These are phyloP conservation scores for Lycopodina hypogea DNA, from an alignment of 37 sponge, comb jelly and placozoan species.

Conservation along the genomic window DNA sequence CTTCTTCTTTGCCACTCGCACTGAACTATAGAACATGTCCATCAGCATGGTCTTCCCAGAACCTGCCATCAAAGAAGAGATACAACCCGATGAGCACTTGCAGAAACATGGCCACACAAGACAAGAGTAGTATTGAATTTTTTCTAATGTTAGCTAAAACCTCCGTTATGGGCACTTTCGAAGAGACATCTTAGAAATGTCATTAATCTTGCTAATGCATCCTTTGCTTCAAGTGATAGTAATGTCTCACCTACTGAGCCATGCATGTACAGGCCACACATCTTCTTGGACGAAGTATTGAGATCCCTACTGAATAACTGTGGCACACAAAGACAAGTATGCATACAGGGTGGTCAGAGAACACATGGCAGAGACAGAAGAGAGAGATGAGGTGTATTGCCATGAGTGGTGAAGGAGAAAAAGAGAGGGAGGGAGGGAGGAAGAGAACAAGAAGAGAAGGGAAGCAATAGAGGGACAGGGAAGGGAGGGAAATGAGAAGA, in stretches of 20 bases:
- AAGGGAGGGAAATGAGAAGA: too few relatives aligned
- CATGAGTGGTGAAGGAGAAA: not conserved
- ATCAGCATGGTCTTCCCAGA: conserved; percentile 98
- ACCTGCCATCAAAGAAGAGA: conserved; percentile 30
- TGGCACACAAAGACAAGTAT: not conserved
- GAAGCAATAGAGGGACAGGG: not conserved
- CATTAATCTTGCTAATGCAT: too few relatives aligned
- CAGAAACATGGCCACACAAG: not conserved
- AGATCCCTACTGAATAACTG: conserved; percentile 34
- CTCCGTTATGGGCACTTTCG: too few relatives aligned
- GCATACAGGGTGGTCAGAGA: not conserved
- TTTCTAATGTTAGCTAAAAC: too few relatives aligned
- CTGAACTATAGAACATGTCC: conserved; percentile 86
- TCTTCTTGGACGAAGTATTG: not conserved
- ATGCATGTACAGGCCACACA: conserved; percentile 84
- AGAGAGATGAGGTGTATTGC: too few relatives aligned
- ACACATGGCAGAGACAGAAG: too few relatives aligned
- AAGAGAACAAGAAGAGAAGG: not conserved
- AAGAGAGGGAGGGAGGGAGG: not conserved
- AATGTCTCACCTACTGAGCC: conserved; percentile 83
- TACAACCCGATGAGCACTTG: not conserved
- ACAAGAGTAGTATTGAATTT: too few relatives aligned
- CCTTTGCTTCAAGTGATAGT: too few relatives aligned
- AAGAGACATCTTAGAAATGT: too few relatives aligned
- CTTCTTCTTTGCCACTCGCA: conserved; percentile 48